Base-by-base conservation (phyloP, 2,113 vertebrate genomes). In the Macquaria australasica region DNA sequence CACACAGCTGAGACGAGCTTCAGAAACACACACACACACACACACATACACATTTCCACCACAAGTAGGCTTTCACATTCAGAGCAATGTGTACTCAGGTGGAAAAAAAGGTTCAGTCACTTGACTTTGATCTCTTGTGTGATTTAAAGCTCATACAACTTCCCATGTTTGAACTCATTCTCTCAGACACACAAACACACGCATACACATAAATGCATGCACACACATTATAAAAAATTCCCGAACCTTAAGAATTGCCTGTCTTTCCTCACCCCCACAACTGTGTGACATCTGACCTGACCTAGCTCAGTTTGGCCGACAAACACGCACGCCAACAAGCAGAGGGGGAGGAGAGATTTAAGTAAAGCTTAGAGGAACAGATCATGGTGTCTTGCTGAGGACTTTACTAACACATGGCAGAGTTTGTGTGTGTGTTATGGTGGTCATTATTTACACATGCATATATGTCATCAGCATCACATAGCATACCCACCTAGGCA, bases 91-190 rank as follows among this genome's bases (percentile, higher is more conserved):
- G 80, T 63, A n/a, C 64, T 23, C n/a, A 62, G 72, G 41, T 62
- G 66, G 23, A 5, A 6, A 5, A 6, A 31, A 64, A 43, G 34
- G 43, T 64, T 63, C 59, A 50, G 59, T 76, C 63, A 51, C 41
- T 66, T 58, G 62, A 77, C 80, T 84, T 92, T 89, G 76, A 90
- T 87, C 45, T 78, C 20, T 53, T 34, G 34, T 56, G 58, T 66
- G 16, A 71, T 75, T 58, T 45, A 34, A 25, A 77, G 12, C 23
- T 16, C 55, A 84, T 62, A 4, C 34, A 69, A 15, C 59, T 43
- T 79, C 64, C 56, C 50, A 31, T 31, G 73, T 77, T 77, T 82
- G 59, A 86, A 43, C 14, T 59, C 18, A 50, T 67, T 39, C 34
- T 77, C 37, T 77, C 41, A 77, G 41, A 62, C 28, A 23, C 18